Evolutionary conservation across 2,113 vertebrate species (phyloP).

Genomic region (Pomatostomus ruficeps): DNA sequence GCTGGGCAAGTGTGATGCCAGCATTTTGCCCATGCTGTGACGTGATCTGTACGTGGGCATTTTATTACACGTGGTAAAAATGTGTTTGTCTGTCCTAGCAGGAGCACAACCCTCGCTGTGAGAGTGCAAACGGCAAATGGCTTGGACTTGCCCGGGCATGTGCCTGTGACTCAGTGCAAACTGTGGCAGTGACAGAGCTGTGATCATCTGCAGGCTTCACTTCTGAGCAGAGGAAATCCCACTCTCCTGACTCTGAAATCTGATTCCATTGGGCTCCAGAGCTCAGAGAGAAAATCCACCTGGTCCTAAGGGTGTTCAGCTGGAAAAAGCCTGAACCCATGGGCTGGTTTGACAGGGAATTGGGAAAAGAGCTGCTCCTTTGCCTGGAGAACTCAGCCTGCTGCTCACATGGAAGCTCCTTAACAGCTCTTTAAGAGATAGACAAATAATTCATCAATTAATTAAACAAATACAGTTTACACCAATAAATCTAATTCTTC

Average conservation of each 20-base stretch:
- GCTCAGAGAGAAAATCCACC: not conserved
- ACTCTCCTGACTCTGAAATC: not conserved
- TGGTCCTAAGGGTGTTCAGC: rapidly evolving
- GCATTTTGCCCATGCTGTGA: not conserved
- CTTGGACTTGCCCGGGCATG: not conserved
- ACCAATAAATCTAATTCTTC: not conserved
- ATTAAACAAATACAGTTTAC: not conserved
- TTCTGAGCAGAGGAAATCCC: not conserved
- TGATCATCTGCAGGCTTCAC: not conserved
- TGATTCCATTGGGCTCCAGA: not conserved
- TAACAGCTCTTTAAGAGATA: not conserved
- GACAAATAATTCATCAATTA: not conserved
- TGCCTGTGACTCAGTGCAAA: not conserved
- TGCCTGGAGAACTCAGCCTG: not conserved
- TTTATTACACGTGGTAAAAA: not conserved
- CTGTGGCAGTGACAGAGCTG: not conserved
- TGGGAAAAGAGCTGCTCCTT: not conserved
- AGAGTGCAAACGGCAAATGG: not conserved
- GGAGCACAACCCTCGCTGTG: not conserved
- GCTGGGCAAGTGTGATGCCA: not conserved
- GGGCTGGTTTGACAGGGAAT: not conserved
- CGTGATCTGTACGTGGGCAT: not conserved
- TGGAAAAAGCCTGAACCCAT: not conserved
- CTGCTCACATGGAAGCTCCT: not conserved
- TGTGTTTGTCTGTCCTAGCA: not conserved